Base-by-base conservation (phyloP, 2,888 invertebrate genomes). In the Adelognathus sp. region DNA sequence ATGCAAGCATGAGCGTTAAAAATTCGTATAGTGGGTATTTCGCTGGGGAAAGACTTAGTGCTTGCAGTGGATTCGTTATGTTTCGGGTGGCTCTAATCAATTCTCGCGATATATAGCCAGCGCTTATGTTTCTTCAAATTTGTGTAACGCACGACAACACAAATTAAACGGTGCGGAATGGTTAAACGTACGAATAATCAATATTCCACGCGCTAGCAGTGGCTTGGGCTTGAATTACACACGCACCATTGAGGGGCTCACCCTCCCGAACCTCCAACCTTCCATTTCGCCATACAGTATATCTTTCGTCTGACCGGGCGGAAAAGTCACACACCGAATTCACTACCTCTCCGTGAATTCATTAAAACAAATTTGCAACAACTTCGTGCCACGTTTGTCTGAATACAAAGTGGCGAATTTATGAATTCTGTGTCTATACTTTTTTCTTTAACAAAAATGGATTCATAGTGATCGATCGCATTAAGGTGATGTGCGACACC, bases 151-250 rank as follows among this genome's bases (percentile, higher is more conserved):
- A 31, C 29, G 33, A 44, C 31, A 36, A 27, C 24, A 24, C 56
- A 66, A 74, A 66, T 60, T 58, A 66, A 74, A 74, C 60, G 60
- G 31, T 44, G 52, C 74, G 33, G 52, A 67, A 74, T 66, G 50
- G 24, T 60, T 52, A 67, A 74, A 74, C 52, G 60, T 61, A 16
- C 52, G 60, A 67, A 61, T 61, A 67, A 74, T 74, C 74, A 31
- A 74, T 74, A 60, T 41, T 50, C 46, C 21, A 29, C 46, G 56
- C 50, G 46, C n/a, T 29, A 0, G 9, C 24, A 41, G 56, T 36
- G 5, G 46, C 31, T 14, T 14, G 33, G 52, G 11, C 39, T 60
- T 74, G 60, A 61, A 74, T 74, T 61, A 52, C 67, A 60, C 14
- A 58, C 41, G 52, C 31, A 39, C 50, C n/a, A n/a, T n/a, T n/a